These are phyloP conservation scores for Indri indri DNA, from an alignment of 2,113 vertebrate genomes.

Conservation along the genomic window DNA sequence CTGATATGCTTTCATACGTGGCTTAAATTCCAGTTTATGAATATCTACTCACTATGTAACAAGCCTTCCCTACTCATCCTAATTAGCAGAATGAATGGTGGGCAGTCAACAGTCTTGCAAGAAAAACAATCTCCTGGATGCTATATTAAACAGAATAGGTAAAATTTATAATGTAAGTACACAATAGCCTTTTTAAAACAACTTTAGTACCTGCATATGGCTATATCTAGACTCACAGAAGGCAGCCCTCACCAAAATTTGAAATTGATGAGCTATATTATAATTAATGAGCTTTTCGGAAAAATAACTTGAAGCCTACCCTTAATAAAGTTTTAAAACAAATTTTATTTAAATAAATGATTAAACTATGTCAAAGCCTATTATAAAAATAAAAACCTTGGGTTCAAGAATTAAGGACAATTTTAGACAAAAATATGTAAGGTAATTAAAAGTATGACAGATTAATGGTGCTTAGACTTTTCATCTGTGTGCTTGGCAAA, in stretches of 20 bases:
- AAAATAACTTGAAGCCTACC: slow-evolving; percentile 26
- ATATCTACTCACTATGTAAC: slow-evolving; percentile 7
- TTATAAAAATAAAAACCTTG: slow-evolving; percentile 13
- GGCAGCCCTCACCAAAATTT: background rate
- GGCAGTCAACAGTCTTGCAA: background rate
- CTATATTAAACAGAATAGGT: background rate
- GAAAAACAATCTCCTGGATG: slow-evolving; percentile 2
- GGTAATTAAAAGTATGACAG: background rate
- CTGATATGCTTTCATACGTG: background rate
- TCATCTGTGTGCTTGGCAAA: background rate
- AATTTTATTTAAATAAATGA: slow-evolving; percentile 11
- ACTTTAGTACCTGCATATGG: background rate
- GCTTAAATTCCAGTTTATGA: slow-evolving; percentile 39
- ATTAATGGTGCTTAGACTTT: background rate
- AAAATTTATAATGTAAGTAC: slow-evolving; percentile 9
- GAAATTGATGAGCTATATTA: background rate
- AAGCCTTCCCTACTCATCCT: background rate
- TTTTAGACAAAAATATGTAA: slow-evolving; percentile 33
- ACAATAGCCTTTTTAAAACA: slow-evolving; percentile 7
- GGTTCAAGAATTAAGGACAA: background rate
- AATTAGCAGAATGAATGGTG: slow-evolving; percentile 2
- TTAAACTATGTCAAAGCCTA: background rate
- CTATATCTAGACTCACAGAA: background rate
- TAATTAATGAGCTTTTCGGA: background rate
- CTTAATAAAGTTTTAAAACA: slow-evolving; percentile 1